Conservation (phyloP, 2,113 vertebrate genomes). For the Ovis canadensis region DNA sequence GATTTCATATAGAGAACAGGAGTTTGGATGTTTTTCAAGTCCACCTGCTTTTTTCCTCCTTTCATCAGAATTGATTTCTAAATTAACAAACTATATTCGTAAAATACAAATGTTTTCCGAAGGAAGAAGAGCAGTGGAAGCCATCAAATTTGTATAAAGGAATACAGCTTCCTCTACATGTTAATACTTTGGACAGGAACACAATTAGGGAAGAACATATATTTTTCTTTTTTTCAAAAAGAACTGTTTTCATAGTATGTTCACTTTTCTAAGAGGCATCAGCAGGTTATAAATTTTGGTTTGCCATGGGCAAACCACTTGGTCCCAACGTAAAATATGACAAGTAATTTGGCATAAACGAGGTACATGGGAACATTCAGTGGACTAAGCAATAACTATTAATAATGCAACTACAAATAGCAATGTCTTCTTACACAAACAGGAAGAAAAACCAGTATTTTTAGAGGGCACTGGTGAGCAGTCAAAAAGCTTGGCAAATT, state of each 20-base stretch:
- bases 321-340: constrained; percentile 75
- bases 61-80: constrained; percentile 26
- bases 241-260: constrained; percentile 49
- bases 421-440: constrained; percentile 57
- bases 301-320: constrained; percentile 68
- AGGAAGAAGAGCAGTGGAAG: constrained; percentile 38
- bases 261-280: constrained; percentile 70
- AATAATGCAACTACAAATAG: constrained; percentile 59
- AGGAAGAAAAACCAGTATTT: constrained; percentile 46
- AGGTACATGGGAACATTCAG: constrained; percentile 69
- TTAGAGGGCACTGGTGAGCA: constrained; percentile 56
- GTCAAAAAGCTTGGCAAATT: constrained; percentile 52
- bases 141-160: constrained; percentile 24
- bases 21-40: constrained; percentile 33
- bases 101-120: constrained; percentile 56
- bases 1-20: constrained; percentile 37
- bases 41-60: not conserved
- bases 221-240: not conserved
- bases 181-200: constrained; percentile 35
- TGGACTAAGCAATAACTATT: constrained; percentile 64
- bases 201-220: not conserved
- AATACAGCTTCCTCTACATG: constrained; percentile 36
- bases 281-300: constrained; percentile 59
- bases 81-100: constrained; percentile 26
- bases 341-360: constrained; percentile 70